A percentile compares a stretch with the other conserved stretches of the same genome.
Conservation (phyloP, 2,888 invertebrate genomes). For the Rhagonycha lutea region DNA sequence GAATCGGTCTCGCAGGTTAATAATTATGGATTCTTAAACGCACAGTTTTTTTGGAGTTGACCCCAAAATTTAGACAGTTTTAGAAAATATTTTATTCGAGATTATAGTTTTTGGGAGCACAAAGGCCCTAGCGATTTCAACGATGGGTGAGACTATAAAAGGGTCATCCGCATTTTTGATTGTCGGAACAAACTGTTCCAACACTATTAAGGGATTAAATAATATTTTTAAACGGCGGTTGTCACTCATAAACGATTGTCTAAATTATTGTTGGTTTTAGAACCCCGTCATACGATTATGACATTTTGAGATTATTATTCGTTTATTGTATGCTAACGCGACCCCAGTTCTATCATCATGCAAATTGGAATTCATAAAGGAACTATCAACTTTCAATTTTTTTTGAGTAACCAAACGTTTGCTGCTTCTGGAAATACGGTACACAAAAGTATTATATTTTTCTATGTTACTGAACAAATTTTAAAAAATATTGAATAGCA, state of each 20-base stretch:
- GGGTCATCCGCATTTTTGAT: not conserved
- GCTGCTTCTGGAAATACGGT: not conserved
- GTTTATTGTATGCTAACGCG: not conserved
- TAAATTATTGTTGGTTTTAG: slow-evolving; percentile 20
- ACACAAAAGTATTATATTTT: not conserved
- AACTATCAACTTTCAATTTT: not conserved
- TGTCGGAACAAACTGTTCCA: not conserved
- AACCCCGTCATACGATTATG: slow-evolving; percentile 20
- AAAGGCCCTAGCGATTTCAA: not conserved
- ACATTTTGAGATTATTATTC: slow-evolving; percentile 1
- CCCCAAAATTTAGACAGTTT: not conserved
- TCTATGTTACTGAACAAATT: not conserved
- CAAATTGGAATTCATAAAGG: not conserved
- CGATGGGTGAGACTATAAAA: not conserved
- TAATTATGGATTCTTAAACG: not conserved
- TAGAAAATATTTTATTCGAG: not conserved
- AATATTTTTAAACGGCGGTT: slow-evolving; percentile 15
- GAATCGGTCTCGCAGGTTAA: slow-evolving; percentile 9
- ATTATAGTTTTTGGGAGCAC: not conserved
- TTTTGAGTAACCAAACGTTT: not conserved
- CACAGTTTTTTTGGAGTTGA: not conserved
- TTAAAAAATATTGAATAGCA: not conserved
- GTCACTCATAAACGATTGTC: slow-evolving; percentile 16
- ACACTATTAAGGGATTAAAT: slow-evolving; percentile 22
- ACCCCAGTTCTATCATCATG: not conserved